These are phyloP conservation scores for Hylaeus volcanicus DNA, from an alignment of 1,140 invertebrate species.

Conservation along the genomic window DNA sequence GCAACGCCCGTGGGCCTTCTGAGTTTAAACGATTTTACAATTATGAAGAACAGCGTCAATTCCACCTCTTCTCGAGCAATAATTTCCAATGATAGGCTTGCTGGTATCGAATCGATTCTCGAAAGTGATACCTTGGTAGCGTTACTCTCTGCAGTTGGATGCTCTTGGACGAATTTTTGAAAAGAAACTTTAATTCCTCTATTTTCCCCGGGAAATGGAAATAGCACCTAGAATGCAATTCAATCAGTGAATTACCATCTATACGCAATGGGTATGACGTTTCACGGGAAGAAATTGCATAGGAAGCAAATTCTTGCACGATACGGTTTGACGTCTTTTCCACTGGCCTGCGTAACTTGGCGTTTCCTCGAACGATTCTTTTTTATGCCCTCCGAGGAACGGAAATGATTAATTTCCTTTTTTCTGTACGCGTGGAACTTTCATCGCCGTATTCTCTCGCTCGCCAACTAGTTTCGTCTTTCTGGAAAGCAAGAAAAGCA, in stretches of 20 bases:
- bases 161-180: too few relatives aligned
- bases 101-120: too few relatives aligned
- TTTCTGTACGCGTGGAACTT: neutral
- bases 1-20: neutral
- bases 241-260: too few relatives aligned
- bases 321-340: neutral
- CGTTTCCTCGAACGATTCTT: neutral
- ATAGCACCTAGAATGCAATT: too few relatives aligned
- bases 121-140: too few relatives aligned
- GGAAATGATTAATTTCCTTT: conserved; percentile 9
- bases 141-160: too few relatives aligned
- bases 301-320: conserved; percentile 2
- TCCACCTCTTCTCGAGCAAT: neutral
- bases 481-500: neutral
- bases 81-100: neutral
- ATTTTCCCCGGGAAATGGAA: too few relatives aligned
- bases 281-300: conserved; percentile 6
- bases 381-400: neutral
- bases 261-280: neutral
- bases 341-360: neutral
- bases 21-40: neutral
- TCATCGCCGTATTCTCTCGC: neutral
- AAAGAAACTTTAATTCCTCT: too few relatives aligned
- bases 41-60: neutral
- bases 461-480: neutral